phyloP scores from a whole-genome alignment of 2,888 invertebrate species.

The Erpobdella octoculata region DNA sequence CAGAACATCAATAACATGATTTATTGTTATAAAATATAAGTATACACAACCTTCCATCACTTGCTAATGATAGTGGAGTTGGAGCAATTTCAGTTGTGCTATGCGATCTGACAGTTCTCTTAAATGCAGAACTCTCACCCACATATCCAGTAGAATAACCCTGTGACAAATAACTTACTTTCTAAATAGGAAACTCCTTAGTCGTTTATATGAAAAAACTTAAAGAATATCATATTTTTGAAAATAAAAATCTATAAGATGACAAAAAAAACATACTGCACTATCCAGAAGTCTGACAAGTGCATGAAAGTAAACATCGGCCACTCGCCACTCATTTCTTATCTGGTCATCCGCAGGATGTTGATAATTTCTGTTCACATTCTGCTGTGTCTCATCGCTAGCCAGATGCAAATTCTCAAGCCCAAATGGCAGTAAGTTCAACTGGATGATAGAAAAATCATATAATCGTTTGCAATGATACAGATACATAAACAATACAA shows the following conservation, averaged over 20 bases:
- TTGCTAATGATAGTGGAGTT: constrained; percentile 74
- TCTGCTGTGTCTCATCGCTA: constrained; percentile 63
- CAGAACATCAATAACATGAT: not conserved
- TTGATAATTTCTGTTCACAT: constrained; percentile 54
- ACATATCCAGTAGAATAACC: constrained; percentile 95
- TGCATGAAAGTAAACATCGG: constrained; percentile 90
- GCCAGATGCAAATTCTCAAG: constrained; percentile 70
- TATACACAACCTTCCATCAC: constrained; percentile 38
- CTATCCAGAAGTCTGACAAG: constrained; percentile 94
- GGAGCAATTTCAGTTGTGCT: constrained; percentile 86
- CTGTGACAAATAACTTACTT: no score
- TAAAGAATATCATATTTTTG: no score
- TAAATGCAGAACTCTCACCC: constrained; percentile 83
- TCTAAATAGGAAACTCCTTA: not conserved
- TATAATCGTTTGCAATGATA: not conserved
- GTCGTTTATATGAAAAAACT: not conserved
- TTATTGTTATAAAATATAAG: not conserved
- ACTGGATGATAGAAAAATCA: constrained; percentile 20
- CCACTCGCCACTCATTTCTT: constrained; percentile 69
- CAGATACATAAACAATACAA: constrained; percentile 11
- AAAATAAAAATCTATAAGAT: not conserved
- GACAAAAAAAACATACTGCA: constrained; percentile 59
- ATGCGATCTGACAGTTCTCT: constrained; percentile 56
- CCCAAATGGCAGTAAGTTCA: constrained; percentile 61
- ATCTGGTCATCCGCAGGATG: constrained; percentile 43